Evolutionary conservation across 2,797 vertebrate genomes (phyloP), one percentile per base, ranked within the genome.

Genomic region (Ptychadena robeensis): DNA sequence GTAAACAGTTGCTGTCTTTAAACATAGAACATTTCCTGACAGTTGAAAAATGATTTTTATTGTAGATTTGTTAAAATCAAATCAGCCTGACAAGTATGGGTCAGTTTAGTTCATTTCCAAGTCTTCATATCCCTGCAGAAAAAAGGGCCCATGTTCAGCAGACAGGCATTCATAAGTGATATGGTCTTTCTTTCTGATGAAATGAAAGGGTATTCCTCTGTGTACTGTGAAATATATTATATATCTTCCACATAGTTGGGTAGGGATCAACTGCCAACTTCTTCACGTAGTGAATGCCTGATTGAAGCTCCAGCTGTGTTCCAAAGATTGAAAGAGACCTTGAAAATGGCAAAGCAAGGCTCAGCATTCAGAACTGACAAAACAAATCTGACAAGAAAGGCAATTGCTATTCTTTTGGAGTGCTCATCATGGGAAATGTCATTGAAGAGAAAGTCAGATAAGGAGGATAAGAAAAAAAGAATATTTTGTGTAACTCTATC

Each of bases 251-350:
- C 86, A 83, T 88, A 88, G 89, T 79, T 87, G 86, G 88, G 87
- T 88, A 85, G 84, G 86, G 88, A 89, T 89, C 87, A 86, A 87
- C 87, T 89, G 91, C 88, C 90, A 88, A 87, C 86, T 89, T 88
- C 89, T 92, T 92, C 90, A 89, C 12, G 72, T 89, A 90, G 81
- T 90, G 88, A 92, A 89, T 88, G 88, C 86, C 87, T 91, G 91
- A 92, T 88, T 88, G 90, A 93, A 92, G 89, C 44, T 2, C 88
- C 88, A 91, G 90, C 90, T 93, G 91, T 86, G 92, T 92, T 89
- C 87, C 87, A 86, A 87, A 88, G 83, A 90, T 89, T 93, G 89
- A 92, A 92, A 93, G 88, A 91, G 89, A 92, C 91, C 92, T 93
- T 90, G 89, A 88, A 91, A 92, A 91, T 89, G 90, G 88, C 89